Evolutionary conservation across 1,140 invertebrate species (phyloP).

Genomic region (Leptonema lineaticorne): DNA sequence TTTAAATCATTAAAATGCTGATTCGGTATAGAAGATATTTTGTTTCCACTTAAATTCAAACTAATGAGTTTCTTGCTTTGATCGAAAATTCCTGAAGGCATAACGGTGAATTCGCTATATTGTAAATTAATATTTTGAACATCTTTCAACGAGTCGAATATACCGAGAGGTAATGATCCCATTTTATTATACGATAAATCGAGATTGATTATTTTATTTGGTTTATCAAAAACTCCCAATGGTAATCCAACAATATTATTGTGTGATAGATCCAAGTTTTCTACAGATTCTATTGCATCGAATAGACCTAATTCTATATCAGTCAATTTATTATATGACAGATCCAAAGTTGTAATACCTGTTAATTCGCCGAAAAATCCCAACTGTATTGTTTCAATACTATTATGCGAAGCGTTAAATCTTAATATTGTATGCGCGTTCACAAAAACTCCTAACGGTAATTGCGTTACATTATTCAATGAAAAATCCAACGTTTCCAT

Average conservation of each 20-base stretch:
- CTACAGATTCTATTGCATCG: slow-evolving; percentile 13
- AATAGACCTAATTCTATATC: slow-evolving; percentile 22
- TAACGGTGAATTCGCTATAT: slow-evolving; percentile 22
- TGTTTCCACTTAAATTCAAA: slow-evolving; percentile 29
- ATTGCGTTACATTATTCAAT: slow-evolving; percentile 3
- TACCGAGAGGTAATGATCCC: slow-evolving; percentile 21
- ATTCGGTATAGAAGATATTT: slow-evolving; percentile 24
- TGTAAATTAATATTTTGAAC: slow-evolving; percentile 24
- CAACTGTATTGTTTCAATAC: slow-evolving; percentile 9
- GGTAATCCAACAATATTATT: slow-evolving; percentile 25
- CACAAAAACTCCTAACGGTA: slow-evolving; percentile 24
- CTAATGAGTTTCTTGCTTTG: background rate
- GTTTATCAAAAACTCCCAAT: slow-evolving; percentile 32
- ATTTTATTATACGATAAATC: slow-evolving; percentile 35
- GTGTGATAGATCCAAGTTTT: slow-evolving; percentile 5
- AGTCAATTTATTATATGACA: slow-evolving; percentile 32
- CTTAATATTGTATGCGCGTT: slow-evolving; percentile 20
- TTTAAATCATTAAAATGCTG: slow-evolving; percentile 27
- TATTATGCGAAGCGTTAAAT: slow-evolving; percentile 31
- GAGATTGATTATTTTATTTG: slow-evolving; percentile 5
- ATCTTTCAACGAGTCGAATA: slow-evolving; percentile 30
- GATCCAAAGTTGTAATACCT: slow-evolving; percentile 23
- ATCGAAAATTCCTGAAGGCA: slow-evolving; percentile 38
- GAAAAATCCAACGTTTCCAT: slow-evolving; percentile 33
- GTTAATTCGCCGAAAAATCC: slow-evolving; percentile 33